Conservation (phyloP, 1,140 invertebrate species). For the Zaprionus nigranus region DNA sequence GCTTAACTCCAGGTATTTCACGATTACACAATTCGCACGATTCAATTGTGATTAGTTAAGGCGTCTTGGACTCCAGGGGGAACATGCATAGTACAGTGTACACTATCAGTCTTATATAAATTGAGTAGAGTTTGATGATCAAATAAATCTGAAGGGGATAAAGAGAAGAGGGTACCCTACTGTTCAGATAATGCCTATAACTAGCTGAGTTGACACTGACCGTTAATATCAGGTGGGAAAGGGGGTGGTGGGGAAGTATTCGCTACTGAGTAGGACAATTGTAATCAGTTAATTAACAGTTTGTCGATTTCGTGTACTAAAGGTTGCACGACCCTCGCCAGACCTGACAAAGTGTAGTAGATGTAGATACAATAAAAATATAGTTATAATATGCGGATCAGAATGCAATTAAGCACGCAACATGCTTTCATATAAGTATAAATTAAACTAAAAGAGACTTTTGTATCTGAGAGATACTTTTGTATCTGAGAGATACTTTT, state of each 20-base stretch:
- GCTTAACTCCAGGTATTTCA: background rate
- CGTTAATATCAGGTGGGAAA: background rate
- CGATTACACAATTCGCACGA: background rate
- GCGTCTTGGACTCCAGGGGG: background rate
- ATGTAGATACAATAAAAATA: background rate
- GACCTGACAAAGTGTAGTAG: background rate
- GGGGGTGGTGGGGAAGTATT: background rate
- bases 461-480: too few species aligned
- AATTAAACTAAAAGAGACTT: too few species aligned
- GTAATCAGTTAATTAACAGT: conserved; percentile 13
- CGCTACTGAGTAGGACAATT: too few species aligned
- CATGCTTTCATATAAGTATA: too few species aligned
- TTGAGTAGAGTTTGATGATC: background rate
- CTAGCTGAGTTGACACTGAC: background rate
- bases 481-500: too few species aligned
- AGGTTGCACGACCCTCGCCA: background rate
- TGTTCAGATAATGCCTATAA: background rate
- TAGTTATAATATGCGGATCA: background rate
- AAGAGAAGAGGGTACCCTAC: background rate
- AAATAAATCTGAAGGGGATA: background rate
- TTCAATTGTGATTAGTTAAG: background rate
- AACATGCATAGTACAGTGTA: background rate
- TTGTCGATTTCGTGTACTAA: conserved; percentile 7
- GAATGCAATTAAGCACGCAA: too few species aligned
- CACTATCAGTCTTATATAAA: background rate